Evolutionary conservation across 2,888 invertebrate genomes (phyloP).

Genomic region (Clepsis dumicolana): DNA sequence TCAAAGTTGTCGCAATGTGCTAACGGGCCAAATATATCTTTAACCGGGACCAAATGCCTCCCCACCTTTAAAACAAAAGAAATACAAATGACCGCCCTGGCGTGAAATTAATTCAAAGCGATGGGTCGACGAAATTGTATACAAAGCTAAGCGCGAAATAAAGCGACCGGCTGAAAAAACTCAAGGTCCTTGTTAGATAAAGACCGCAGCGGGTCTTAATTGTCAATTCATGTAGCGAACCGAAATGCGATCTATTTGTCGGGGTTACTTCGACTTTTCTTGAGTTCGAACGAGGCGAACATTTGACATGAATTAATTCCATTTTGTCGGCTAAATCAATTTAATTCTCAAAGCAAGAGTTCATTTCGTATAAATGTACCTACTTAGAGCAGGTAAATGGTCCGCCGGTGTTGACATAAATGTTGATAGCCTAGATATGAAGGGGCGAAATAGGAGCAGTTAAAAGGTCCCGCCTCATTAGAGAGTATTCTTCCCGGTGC

Average conservation of each 20-base stretch:
- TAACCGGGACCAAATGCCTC: slow-evolving; percentile 68
- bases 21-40: slow-evolving; percentile 79
- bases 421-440: slow-evolving; percentile 69
- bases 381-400: slow-evolving; percentile 1
- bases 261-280: slow-evolving; percentile 40
- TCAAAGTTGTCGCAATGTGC: slow-evolving; percentile 78
- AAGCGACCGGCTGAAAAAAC: slow-evolving; percentile 74
- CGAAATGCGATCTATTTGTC: slow-evolving; percentile 42
- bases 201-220: slow-evolving; percentile 67
- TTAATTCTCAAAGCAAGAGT: slow-evolving; percentile 13
- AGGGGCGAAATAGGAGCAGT: slow-evolving; percentile 61
- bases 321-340: slow-evolving; percentile 22
- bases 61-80: slow-evolving; percentile 77
- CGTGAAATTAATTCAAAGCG: slow-evolving; percentile 81
- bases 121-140: slow-evolving; percentile 76
- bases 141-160: slow-evolving; percentile 79
- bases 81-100: slow-evolving; percentile 76
- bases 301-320: slow-evolving; percentile 35
- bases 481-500: slow-evolving; percentile 60
- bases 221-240: slow-evolving; percentile 57
- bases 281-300: slow-evolving; percentile 18
- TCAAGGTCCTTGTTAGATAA: slow-evolving; percentile 71
- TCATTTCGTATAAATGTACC: slow-evolving; percentile 7
- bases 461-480: slow-evolving; percentile 72
- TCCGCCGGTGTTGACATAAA: slow-evolving; percentile 65